Base-by-base conservation (phyloP, 2,797 vertebrate genomes). In the Monodelphis domestica region DNA sequence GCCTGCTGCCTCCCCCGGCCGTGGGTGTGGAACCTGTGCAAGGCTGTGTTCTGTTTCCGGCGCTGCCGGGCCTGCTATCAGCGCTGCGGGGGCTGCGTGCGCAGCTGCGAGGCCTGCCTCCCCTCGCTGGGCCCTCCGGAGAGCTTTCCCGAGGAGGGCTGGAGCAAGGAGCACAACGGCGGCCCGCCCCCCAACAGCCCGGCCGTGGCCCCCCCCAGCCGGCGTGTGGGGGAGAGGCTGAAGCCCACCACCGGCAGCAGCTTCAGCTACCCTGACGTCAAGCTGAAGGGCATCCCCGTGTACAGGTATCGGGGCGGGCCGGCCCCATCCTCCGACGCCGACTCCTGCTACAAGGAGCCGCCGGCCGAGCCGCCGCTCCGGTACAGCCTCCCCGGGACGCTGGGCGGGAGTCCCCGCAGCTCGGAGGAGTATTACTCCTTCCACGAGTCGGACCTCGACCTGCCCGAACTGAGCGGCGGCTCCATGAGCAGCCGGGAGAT, bases 211-310 rank as follows among this genome's bases (percentile, higher is more conserved):
- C 98, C 99, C 51, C 98, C 99, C 0, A 96, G 98, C 1, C 99
- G 98, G 93, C 92, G 97, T 98, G 96, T 96, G 30, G 98, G 99
- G 98, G 97, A 96, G 91, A 97, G 98, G 98, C 96, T 97, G 97
- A 97, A 98, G 95, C 98, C 97, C 97, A 95, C 98, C 96, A 92
- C 98, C 97, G 98, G 98, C 4, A 99, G 99, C 98, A 99, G 99
- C 97, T 99, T 99, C 98, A 99, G 99, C 89, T 99, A 99, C 98
- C 98, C 96, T 0, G 99, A 99, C 0, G 99, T 99, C 94, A 99
- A 99, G 95, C 98, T 99, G 29, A 99, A 98, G 53, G 99, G 99
- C 56, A 98, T 99, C 96, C 99, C 98, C 0, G 99, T 99, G 1
- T 99, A 98, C 30, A 97, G 97, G 2, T 98, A 98, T 95, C 97